Evolutionary conservation across 2,888 invertebrate genomes (phyloP).

Genomic region (Synergus gifuensis): DNA sequence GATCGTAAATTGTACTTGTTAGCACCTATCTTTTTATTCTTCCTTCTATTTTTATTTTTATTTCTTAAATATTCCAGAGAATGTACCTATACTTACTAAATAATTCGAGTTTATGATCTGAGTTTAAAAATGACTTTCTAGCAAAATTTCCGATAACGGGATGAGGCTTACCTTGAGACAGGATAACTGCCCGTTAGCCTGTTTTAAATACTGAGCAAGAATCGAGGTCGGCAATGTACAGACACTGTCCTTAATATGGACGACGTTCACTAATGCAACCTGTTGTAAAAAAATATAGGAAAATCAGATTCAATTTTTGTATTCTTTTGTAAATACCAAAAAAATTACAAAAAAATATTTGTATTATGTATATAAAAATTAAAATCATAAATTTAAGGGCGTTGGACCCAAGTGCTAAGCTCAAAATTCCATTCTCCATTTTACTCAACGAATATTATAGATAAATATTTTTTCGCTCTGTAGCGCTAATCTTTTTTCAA

Average conservation of each 20-base stretch:
- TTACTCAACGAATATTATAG: too few species aligned
- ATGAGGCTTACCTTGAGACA: constrained; percentile 86
- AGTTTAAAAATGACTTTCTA: constrained; percentile 8
- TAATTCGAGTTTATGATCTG: neutral
- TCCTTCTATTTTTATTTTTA: neutral
- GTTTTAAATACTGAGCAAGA: constrained; percentile 91
- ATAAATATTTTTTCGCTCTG: too few species aligned
- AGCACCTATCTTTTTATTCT: neutral
- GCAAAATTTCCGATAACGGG: constrained; percentile 49
- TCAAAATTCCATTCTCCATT: too few species aligned
- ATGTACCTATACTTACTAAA: neutral
- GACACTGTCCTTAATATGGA: constrained; percentile 90
- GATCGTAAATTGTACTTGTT: neutral
- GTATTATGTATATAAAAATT: too few species aligned
- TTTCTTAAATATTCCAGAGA: neutral
- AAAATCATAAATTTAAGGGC: neutral
- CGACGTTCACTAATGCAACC: constrained; percentile 90
- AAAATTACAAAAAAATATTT: neutral
- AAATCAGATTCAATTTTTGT: constrained; percentile 28
- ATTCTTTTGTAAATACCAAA: neutral
- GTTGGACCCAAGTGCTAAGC: too few species aligned
- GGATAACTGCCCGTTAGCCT: constrained; percentile 89
- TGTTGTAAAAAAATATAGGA: constrained; percentile 70
- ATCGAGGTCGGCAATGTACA: constrained; percentile 90
- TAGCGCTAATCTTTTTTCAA: too few species aligned